Base-by-base conservation (phyloP, 2,888 invertebrate species). In the Parapristionchus giblindavisi region DNA sequence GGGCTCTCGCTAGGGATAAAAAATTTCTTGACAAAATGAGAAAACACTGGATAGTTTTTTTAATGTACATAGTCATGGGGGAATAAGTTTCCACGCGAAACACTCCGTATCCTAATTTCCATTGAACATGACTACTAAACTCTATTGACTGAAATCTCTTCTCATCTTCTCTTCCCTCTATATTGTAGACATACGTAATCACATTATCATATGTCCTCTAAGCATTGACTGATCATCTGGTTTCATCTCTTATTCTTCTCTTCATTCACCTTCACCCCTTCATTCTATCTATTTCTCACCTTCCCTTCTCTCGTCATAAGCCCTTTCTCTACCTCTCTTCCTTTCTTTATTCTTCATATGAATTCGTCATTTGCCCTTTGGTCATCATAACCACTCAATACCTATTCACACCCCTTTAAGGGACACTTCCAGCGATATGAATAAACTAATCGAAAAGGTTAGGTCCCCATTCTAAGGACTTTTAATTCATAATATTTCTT, bases 11-110 rank as follows among this genome's bases (percentile, higher is more conserved):
- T n/a, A n/a, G n/a, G n/a, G n/a, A n/a, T n/a, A n/a, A n/a, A n/a
- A n/a, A n/a, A n/a, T n/a, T n/a, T n/a, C n/a, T n/a, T n/a, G n/a
- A n/a, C n/a, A n/a, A n/a, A n/a, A n/a, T n/a, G n/a, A n/a, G n/a
- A n/a, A n/a, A n/a, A n/a, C n/a, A n/a, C n/a, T n/a, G n/a, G 2
- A 56, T 32, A 36, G 60, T 60, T 60, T 60, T 60, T 60, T 21
- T 60, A 60, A 60, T 60, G 36, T 60, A 60, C n/a, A n/a, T n/a
- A n/a, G n/a, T 60, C 60, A 60, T 60, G 34, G n/a, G 60, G 11
- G 11, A 17, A 36, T n/a, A n/a, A n/a, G n/a, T n/a, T 29, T 8
- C 36, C 32, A 60, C 32, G 36, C 60, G n/a, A n/a, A n/a, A n/a
- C n/a, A n/a, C n/a, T n/a, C n/a, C n/a, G n/a, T n/a, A n/a, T n/a